Conservation (phyloP, 1,140 invertebrate species). For the Rhyacophila brunnea region DNA sequence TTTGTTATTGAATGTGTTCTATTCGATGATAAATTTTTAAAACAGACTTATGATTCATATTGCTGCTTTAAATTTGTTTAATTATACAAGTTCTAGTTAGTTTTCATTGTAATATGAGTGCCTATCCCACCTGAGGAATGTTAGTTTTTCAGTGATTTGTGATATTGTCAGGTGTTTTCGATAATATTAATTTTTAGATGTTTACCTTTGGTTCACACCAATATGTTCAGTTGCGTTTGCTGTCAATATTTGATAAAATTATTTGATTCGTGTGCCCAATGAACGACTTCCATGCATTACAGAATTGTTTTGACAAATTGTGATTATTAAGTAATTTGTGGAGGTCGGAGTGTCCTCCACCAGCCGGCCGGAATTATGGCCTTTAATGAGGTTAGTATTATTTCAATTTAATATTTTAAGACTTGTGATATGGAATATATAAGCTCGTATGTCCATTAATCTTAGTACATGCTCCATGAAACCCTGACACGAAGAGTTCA, state of each 20-base stretch:
- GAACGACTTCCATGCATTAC: constrained; percentile 21
- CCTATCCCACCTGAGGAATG: constrained; percentile 57
- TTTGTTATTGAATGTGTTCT: constrained; percentile 15
- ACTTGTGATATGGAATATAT: no score
- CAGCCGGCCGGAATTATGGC: constrained; percentile 53
- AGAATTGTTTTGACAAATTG: constrained; percentile 51
- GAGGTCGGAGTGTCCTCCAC: constrained; percentile 45
- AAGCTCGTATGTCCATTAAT: no score
- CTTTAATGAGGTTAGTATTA: constrained; percentile 55
- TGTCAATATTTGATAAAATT: constrained; percentile 13
- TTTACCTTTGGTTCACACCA: constrained; percentile 47
- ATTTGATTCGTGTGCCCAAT: constrained; percentile 19
- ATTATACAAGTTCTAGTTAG: constrained; percentile 21
- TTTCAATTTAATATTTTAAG: background rate
- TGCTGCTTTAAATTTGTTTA: constrained; percentile 10
- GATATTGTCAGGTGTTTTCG: constrained; percentile 56
- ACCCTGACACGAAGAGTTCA: no score
- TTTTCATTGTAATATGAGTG: constrained; percentile 26
- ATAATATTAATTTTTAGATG: constrained; percentile 52
- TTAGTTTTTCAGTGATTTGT: constrained; percentile 57
- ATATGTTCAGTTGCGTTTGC: constrained; percentile 18
- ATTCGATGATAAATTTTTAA: constrained; percentile 16
- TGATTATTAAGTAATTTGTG: constrained; percentile 48
- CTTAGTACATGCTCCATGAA: no score
- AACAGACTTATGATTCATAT: constrained; percentile 25